phyloP scores from a whole-genome alignment of 1,140 invertebrate genomes.

The Drosophila takahashii region DNA sequence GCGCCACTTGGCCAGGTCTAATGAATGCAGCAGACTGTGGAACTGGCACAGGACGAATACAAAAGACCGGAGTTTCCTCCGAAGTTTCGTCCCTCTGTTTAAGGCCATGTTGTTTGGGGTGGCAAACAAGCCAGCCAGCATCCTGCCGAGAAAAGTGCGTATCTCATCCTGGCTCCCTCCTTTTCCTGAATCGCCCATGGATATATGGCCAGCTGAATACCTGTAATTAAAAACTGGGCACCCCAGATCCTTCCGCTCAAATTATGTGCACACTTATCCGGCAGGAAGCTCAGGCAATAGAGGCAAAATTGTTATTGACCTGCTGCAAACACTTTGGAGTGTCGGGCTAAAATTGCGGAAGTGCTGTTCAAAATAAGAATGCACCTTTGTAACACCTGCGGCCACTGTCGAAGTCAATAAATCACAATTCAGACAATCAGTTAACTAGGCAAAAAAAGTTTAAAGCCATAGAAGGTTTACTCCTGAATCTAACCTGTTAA shows the following conservation, averaged over 20 bases:
- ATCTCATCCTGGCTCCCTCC: conserved; percentile 20
- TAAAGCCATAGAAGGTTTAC: conserved; percentile 3
- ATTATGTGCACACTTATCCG: conserved; percentile 60
- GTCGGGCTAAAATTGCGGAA: conserved; percentile 66
- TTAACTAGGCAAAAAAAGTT: neutral
- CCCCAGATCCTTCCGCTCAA: conserved; percentile 35
- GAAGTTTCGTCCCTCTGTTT: conserved; percentile 6
- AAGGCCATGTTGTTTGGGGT: conserved; percentile 20
- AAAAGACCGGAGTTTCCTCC: conserved; percentile 49
- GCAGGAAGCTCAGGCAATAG: conserved; percentile 58
- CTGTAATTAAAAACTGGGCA: conserved; percentile 75
- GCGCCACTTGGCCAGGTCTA: conserved; percentile 73
- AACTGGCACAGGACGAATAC: conserved; percentile 71
- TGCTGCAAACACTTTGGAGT: conserved; percentile 39
- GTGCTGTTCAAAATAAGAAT: conserved; percentile 25
- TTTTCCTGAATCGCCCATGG: conserved; percentile 60
- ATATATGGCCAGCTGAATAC: conserved; percentile 50
- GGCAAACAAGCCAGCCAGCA: conserved; percentile 33
- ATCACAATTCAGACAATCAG: conserved; percentile 53
- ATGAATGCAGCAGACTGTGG: conserved; percentile 80
- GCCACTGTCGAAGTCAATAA: conserved; percentile 56
- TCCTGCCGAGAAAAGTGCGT: conserved; percentile 33
- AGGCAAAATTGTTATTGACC: conserved; percentile 63
- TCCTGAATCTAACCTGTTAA: conserved; percentile 31
- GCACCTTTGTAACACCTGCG: conserved; percentile 47